phyloP scores from a whole-genome alignment of 2,113 vertebrate genomes.

The Todiramphus saurophagus region DNA sequence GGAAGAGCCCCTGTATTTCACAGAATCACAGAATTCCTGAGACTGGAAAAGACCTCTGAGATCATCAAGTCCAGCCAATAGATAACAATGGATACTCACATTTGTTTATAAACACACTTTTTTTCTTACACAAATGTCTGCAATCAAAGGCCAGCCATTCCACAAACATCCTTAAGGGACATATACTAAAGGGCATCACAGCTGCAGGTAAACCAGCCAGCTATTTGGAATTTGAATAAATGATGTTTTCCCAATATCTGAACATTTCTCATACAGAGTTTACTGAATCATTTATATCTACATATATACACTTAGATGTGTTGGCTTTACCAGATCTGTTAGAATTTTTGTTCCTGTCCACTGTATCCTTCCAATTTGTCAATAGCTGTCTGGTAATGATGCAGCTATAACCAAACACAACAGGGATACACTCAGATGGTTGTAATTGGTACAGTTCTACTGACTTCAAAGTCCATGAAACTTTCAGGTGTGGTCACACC shows the following conservation, averaged over 20 bases:
- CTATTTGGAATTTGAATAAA: neutral
- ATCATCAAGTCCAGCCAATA: no score
- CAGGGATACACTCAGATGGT: neutral
- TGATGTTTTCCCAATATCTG: neutral
- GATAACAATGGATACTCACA: neutral
- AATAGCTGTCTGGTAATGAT: neutral
- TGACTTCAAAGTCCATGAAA: slow-evolving; percentile 12
- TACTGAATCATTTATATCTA: neutral
- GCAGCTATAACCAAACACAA: neutral
- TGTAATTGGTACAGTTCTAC: neutral
- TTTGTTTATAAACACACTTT: neutral
- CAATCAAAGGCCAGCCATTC: neutral
- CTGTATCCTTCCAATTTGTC: neutral
- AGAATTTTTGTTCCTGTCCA: neutral
- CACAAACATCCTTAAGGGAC: neutral
- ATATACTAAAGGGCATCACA: neutral
- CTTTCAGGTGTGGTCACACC: slow-evolving; percentile 28
- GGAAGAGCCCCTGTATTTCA: neutral
- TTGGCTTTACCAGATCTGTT: neutral
- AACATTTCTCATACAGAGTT: neutral
- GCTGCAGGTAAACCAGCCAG: neutral
- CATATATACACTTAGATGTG: neutral
- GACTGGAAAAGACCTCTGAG: no score
- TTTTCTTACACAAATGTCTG: neutral
- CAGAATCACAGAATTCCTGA: no score